A percentile compares a stretch with the other conserved stretches of the same genome.
phyloP scores from a whole-genome alignment of 2,797 vertebrate genomes.

The Chelidonichthys spinosus region DNA sequence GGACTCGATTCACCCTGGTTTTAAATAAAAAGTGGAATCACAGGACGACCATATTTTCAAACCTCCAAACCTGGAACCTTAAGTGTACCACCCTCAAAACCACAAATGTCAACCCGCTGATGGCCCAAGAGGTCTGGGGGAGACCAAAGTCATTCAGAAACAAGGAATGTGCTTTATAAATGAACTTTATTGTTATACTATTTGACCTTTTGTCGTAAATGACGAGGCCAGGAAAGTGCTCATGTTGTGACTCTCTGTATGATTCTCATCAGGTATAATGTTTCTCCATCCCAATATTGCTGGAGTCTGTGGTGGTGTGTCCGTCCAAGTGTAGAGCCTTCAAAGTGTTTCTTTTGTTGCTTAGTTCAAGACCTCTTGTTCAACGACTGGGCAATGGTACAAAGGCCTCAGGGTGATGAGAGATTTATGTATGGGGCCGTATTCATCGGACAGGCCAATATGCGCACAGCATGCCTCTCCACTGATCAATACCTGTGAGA shows the following conservation, averaged over 20 bases:
- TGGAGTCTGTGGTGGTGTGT: conserved; percentile 23
- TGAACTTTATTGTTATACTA: neutral
- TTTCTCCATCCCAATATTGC: conserved; percentile 30
- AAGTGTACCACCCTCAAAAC: too few relatives aligned
- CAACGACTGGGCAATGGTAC: conserved; percentile 48
- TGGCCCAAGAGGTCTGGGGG: too few relatives aligned
- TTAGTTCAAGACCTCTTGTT: conserved; percentile 52
- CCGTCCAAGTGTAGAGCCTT: conserved; percentile 45
- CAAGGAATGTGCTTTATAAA: neutral
- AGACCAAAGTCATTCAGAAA: neutral
- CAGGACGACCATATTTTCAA: too few relatives aligned
- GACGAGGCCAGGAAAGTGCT: conserved; percentile 4
- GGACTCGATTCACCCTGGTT: too few relatives aligned
- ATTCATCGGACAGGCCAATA: conserved; percentile 31
- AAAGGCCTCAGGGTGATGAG: conserved; percentile 46
- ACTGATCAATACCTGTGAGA: conserved; percentile 29
- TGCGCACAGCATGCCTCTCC: conserved; percentile 26
- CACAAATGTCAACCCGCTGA: too few relatives aligned
- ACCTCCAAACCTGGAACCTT: too few relatives aligned
- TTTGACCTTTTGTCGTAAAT: neutral
- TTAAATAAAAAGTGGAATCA: too few relatives aligned
- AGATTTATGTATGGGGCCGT: conserved; percentile 45
- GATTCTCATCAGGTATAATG: conserved; percentile 27
- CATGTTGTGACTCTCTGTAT: conserved; percentile 15
- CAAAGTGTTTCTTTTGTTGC: conserved; percentile 43